Evolutionary conservation across 2,113 vertebrate species (phyloP).

Genomic region (Zeus faber): DNA sequence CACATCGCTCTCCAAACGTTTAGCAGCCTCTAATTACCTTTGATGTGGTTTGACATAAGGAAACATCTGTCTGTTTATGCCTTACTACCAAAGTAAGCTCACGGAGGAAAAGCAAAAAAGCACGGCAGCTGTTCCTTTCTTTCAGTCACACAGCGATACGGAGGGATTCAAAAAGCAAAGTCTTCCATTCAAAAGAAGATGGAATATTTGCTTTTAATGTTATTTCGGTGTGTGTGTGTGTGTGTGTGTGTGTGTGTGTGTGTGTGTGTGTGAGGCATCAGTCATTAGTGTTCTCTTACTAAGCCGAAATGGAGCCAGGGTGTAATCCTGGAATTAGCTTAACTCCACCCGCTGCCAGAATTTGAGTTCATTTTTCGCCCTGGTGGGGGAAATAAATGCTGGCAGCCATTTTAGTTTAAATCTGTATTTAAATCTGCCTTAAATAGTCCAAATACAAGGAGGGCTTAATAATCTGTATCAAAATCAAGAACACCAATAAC

Average conservation of each 20-base stretch:
- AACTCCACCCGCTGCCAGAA: neutral
- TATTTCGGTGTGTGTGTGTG: no score
- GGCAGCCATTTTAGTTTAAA: no score
- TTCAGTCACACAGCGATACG: no score
- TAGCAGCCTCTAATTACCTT: constrained; percentile 31
- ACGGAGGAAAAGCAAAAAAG: constrained; percentile 11
- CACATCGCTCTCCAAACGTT: constrained; percentile 24
- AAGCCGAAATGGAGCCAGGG: neutral
- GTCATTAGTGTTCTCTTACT: neutral
- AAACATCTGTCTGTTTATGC: constrained; percentile 31
- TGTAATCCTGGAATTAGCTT: constrained; percentile 13
- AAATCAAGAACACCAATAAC: no score
- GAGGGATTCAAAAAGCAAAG: no score
- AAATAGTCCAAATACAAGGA: no score
- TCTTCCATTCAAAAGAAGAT: no score
- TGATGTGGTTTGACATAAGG: constrained; percentile 27
- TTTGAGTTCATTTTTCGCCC: constrained; percentile 23
- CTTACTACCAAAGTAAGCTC: constrained; percentile 19
- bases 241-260: no score
- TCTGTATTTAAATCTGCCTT: no score
- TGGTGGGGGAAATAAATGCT: no score
- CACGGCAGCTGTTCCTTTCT: constrained; percentile 30
- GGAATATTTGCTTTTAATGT: neutral
- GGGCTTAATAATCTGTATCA: no score
- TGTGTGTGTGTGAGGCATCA: no score